A percentile compares a stretch with the other conserved stretches of the same genome.
Evolutionary conservation across 2,113 vertebrate genomes (phyloP).

Genomic region (Pterocles gutturalis): DNA sequence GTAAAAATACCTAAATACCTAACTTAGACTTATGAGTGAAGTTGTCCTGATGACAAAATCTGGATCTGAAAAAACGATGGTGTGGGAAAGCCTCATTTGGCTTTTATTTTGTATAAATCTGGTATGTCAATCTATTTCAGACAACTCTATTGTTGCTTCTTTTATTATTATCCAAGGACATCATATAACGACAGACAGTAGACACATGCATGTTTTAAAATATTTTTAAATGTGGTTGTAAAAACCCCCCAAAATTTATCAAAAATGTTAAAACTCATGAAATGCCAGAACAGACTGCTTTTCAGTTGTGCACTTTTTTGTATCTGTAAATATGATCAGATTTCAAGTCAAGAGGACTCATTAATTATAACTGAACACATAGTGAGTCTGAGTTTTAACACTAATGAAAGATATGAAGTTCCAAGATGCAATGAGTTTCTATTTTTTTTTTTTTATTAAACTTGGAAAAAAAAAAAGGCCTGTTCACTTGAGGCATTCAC

Average conservation of each 20-base stretch:
- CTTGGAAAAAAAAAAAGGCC: background rate
- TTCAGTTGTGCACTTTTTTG: background rate
- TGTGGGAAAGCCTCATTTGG: background rate
- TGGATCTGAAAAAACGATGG: fast-evolving
- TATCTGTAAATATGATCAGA: background rate
- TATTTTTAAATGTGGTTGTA: background rate
- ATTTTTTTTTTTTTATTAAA: background rate
- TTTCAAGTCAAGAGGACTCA: background rate
- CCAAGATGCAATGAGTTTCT: background rate
- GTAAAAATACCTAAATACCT: background rate
- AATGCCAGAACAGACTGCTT: background rate
- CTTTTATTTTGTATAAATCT: background rate
- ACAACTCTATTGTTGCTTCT: background rate
- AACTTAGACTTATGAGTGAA: background rate
- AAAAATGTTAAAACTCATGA: background rate
- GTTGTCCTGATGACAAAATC: background rate
- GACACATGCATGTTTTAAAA: background rate
- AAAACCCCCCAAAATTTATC: background rate
- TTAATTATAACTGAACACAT: background rate
- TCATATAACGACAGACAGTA: background rate
- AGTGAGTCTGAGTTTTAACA: background rate
- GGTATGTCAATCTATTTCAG: background rate
- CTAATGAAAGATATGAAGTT: background rate
- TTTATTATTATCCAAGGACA: background rate
- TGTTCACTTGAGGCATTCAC: conserved; percentile 7